A percentile compares a stretch with the other conserved stretches of the same genome.
phyloP scores from a whole-genome alignment of 2,113 vertebrate species.

The Alligator sinensis region DNA sequence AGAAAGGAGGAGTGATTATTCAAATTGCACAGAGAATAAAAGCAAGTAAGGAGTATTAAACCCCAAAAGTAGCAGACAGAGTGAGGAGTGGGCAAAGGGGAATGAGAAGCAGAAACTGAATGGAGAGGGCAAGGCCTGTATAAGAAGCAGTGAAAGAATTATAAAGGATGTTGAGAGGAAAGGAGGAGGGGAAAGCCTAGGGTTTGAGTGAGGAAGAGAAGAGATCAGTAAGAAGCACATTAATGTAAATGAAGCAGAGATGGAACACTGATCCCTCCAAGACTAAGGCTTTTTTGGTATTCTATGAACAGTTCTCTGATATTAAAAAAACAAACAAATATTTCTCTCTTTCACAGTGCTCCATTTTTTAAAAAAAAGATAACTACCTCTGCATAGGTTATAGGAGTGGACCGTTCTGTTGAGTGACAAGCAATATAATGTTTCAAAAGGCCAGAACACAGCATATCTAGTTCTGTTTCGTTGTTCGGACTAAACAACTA shows the following conservation, averaged over 20 bases:
- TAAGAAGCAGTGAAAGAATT: constrained; percentile 66
- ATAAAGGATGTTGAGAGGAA: constrained; percentile 45
- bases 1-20: constrained; percentile 71
- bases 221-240: constrained; percentile 39
- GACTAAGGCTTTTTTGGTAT: neutral
- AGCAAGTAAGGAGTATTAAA: constrained; percentile 67
- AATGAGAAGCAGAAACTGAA: constrained; percentile 71
- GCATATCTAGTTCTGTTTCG: constrained; percentile 16
- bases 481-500: constrained; percentile 45
- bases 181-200: constrained; percentile 63
- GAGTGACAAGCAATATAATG: constrained; percentile 54
- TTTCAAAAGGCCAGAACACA: constrained; percentile 58
- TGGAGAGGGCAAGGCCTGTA: constrained; percentile 68
- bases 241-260: constrained; percentile 22
- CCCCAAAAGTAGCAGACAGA: constrained; percentile 60
- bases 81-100: constrained; percentile 57
- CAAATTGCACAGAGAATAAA: constrained; percentile 70
- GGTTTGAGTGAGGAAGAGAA: constrained; percentile 39
- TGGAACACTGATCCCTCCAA: constrained; percentile 34
- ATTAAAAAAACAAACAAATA: constrained; percentile 13
- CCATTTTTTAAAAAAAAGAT: constrained; percentile 12
- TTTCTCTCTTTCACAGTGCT: neutral
- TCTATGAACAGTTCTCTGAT: neutral
- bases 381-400: neutral
- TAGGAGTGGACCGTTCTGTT: neutral